Percentiles rank a stretch among this genome's conserved stretches.
Evolutionary conservation across 2,797 vertebrate genomes (phyloP).

Genomic region (Simalia tracyae): DNA sequence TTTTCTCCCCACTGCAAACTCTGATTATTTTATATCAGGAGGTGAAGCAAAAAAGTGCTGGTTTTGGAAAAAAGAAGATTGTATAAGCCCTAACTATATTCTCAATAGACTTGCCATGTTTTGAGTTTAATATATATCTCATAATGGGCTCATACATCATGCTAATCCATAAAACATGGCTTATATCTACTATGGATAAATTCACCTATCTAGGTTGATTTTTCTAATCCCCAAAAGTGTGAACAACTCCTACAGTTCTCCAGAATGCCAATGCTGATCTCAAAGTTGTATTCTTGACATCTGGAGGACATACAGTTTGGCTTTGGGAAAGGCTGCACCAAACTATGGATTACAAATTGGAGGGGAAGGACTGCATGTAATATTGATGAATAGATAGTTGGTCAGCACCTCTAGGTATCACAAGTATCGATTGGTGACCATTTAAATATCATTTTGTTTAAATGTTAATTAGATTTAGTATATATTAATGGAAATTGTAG

Average conservation of each 20-base stretch:
- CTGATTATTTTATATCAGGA: background rate
- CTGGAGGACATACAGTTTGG: background rate
- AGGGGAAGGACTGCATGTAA: background rate
- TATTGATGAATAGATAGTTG: background rate
- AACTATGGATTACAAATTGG: background rate
- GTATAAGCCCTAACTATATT: background rate
- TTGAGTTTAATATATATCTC: background rate
- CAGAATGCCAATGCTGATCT: background rate
- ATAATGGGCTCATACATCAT: background rate
- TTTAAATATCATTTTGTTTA: slow-evolving; percentile 5
- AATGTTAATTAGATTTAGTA: background rate
- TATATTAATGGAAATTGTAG: background rate
- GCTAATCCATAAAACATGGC: too few relatives aligned
- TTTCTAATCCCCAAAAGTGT: background rate
- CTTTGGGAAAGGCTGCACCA: background rate
- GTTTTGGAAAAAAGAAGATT: background rate
- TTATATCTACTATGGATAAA: too few relatives aligned
- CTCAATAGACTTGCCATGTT: background rate
- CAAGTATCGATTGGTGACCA: background rate
- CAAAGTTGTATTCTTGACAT: background rate
- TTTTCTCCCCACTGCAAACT: background rate
- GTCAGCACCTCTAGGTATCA: background rate
- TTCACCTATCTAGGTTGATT: too few relatives aligned
- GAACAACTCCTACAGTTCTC: background rate
- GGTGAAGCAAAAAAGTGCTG: background rate